These are phyloP conservation scores for Meloe dianella DNA, from an alignment of 2,888 invertebrate genomes.

Conservation along the genomic window DNA sequence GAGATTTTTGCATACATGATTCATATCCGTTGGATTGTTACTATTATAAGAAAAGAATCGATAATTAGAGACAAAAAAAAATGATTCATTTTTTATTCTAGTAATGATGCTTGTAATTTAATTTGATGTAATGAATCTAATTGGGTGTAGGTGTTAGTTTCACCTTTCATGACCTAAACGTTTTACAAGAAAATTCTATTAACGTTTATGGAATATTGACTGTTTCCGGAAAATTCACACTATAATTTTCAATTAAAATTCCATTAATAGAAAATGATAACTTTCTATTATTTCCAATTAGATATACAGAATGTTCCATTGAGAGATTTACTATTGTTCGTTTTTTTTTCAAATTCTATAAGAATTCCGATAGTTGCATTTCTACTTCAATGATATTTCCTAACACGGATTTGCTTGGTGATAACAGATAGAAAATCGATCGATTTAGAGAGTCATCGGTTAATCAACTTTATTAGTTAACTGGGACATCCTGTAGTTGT, in stretches of 20 bases:
- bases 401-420: not conserved
- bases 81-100: not conserved
- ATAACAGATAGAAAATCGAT: not conserved
- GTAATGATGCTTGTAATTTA: not conserved
- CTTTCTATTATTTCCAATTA: not conserved
- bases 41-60: too few species aligned
- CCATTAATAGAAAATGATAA: not conserved
- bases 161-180: not conserved
- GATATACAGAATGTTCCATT: too few species aligned
- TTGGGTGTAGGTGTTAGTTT: not conserved
- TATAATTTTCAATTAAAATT: not conserved
- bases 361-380: not conserved
- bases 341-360: too few species aligned
- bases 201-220: not conserved
- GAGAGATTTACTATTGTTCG: too few species aligned
- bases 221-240: not conserved
- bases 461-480: not conserved
- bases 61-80: too few species aligned
- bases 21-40: not conserved
- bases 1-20: not conserved
- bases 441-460: not conserved
- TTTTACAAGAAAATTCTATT: not conserved
- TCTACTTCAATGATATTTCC: not conserved
- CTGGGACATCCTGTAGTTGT: not conserved
- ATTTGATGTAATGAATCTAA: not conserved